Conservation (phyloP, 2,113 vertebrate genomes). For the Boulengeromyrus knoepffleri region DNA sequence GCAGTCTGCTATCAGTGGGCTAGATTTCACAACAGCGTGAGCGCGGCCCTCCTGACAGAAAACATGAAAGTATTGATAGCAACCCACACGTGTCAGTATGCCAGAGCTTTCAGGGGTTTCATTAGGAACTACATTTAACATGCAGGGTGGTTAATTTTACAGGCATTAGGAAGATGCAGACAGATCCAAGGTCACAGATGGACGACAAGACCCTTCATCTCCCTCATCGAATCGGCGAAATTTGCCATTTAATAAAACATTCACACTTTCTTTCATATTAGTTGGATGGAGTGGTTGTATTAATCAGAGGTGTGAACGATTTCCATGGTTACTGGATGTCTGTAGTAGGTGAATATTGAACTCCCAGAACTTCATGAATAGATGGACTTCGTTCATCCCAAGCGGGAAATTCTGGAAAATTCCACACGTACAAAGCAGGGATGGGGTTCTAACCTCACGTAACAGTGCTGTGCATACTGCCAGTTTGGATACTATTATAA, state of each 20-base stretch:
- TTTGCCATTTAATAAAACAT: conserved; percentile 30
- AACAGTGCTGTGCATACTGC: not conserved
- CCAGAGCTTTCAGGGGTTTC: conserved; percentile 1
- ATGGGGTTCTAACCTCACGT: conserved; percentile 25
- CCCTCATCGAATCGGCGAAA: conserved; percentile 34
- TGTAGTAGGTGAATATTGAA: conserved; percentile 38
- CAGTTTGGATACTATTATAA: not conserved
- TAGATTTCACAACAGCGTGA: not conserved
- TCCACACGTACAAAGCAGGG: not conserved
- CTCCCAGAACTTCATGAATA: conserved; percentile 35
- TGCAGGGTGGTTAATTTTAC: conserved; percentile 1
- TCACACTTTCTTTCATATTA: conserved; percentile 30
- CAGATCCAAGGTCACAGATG: conserved; percentile 13
- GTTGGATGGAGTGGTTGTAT: conserved; percentile 9
- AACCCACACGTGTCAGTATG: conserved; percentile 1
- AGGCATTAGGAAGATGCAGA: not conserved
- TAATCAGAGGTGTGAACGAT: conserved; percentile 45
- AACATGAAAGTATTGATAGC: not conserved
- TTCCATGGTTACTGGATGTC: conserved; percentile 30
- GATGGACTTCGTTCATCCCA: conserved; percentile 30
- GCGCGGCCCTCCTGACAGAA: not conserved
- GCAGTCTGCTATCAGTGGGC: not conserved
- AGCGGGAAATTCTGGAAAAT: not conserved
- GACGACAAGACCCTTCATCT: conserved; percentile 11
- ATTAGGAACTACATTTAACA: conserved; percentile 5